A percentile compares a stretch with the other conserved stretches of the same genome.
These are phyloP conservation scores for Parazoanthus darwini DNA, from an alignment of 92 coral and sea anemone species.

Conservation along the genomic window DNA sequence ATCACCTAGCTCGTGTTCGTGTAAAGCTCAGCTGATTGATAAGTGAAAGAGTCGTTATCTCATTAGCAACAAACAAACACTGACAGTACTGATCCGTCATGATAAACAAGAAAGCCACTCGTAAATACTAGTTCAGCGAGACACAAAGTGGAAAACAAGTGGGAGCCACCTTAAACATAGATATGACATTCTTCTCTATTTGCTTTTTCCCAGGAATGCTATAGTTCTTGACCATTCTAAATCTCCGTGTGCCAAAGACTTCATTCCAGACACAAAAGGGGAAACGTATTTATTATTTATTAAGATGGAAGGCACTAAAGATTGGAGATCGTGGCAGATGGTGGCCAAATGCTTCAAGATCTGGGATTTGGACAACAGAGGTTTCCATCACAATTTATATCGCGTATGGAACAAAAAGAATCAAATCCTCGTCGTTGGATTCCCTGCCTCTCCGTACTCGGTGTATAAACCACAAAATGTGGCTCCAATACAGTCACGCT, in stretches of 20 bases:
- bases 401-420: conserved; percentile 20
- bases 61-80: too few species aligned
- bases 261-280: conserved; percentile 8
- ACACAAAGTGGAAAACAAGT: too few species aligned
- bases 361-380: conserved; percentile 38
- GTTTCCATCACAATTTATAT: conserved; percentile 28
- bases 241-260: conserved; percentile 32
- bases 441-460: conserved; percentile 30
- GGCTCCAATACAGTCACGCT: conserved; percentile 1
- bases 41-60: too few species aligned
- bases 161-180: too few species aligned
- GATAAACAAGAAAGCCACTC: too few species aligned
- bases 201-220: conserved; percentile 8
- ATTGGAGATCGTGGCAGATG: conserved; percentile 17
- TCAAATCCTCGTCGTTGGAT: conserved; percentile 27
- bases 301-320: conserved; percentile 1
- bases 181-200: not conserved
- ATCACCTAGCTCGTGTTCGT: too few species aligned
- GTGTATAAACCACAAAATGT: conserved; percentile 14
- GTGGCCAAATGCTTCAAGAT: conserved; percentile 20
- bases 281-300: conserved; percentile 24
- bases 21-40: too few species aligned
- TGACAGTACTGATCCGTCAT: too few species aligned
- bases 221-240: conserved; percentile 27
- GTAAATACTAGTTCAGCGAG: too few species aligned